phyloP scores from a whole-genome alignment of 2,797 vertebrate genomes.

The Microhierax caerulescens region DNA sequence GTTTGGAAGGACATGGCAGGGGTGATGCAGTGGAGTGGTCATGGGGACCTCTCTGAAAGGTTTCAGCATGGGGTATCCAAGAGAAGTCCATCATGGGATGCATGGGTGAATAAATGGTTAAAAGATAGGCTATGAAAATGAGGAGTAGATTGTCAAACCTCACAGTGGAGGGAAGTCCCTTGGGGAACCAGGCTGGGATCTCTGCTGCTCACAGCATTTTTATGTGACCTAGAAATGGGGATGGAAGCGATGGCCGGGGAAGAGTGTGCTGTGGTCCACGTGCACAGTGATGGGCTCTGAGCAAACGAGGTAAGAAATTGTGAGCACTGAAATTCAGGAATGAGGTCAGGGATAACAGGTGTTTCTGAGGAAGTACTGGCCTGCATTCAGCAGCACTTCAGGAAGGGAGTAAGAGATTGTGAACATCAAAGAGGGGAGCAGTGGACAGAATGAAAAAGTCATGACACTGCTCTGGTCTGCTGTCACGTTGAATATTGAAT shows the following conservation, averaged over 20 bases:
- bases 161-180: background rate
- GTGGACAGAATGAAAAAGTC: background rate
- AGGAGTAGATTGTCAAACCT: background rate
- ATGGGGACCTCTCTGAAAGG: background rate
- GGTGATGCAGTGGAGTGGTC: background rate
- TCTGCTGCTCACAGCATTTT: background rate
- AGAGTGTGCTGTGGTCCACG: accelerated
- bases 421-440: background rate
- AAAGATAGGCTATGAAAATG: background rate
- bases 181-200: background rate
- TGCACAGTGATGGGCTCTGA: background rate
- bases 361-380: background rate
- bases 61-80: background rate
- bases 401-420: background rate
- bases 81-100: background rate
- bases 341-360: background rate
- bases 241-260: background rate
- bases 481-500: accelerated
- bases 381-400: accelerated
- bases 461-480: accelerated
- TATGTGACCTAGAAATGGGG: background rate
- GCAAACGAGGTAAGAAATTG: background rate
- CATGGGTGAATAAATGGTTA: background rate
- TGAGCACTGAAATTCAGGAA: background rate
- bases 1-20: background rate